Base-by-base conservation (phyloP, 1,140 invertebrate genomes). In the Drosophila athabasca region DNA sequence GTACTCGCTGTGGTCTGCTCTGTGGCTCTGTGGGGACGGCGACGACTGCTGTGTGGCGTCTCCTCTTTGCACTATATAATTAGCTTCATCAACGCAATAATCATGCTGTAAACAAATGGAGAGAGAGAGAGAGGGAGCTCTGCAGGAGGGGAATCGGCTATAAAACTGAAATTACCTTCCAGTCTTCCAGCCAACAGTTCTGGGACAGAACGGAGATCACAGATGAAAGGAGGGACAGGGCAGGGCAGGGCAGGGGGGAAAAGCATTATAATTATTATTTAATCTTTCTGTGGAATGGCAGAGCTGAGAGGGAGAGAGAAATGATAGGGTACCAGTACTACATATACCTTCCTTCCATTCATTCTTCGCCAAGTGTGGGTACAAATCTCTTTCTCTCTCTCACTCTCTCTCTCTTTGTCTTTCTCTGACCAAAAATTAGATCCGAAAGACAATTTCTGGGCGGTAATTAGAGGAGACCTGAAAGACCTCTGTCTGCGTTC, bases 81-180 rank as follows among this genome's bases (percentile, higher is more conserved):
- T 89, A 89, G 85, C 74, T 87, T 74, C 85, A 90, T 90, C 85
- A 85, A 62, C 81, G 78, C 87, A 89, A 89, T 76, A 89, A 89
- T 89, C 84, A 89, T 87, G 75, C 74, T 55, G 78, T 79, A 89
- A 89, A 76, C 70, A 84, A 84, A 80, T 70, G 59, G 69, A 62
- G 11, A 60, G 46, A 35, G 26, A 60, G 61, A 29, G 55, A 65
- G 54, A 22, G 46, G n/a, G 6, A 19, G 54, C 44, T 26, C 11
- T 29, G 11, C n/a, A 29, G 48, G 26, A 44, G 57, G 22, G 13
- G 54, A 43, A 39, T 13, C 35, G 66, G 75, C 69, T 82, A 82
- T 87, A 87, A 87, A 88, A 72, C 58, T 65, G 44, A 79, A 88
- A 88, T 87, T 87, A 79, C 75, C 66, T 66, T 39, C 3, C 35